phyloP scores from a whole-genome alignment of 1,140 invertebrate genomes.

The Eciton burchellii region DNA sequence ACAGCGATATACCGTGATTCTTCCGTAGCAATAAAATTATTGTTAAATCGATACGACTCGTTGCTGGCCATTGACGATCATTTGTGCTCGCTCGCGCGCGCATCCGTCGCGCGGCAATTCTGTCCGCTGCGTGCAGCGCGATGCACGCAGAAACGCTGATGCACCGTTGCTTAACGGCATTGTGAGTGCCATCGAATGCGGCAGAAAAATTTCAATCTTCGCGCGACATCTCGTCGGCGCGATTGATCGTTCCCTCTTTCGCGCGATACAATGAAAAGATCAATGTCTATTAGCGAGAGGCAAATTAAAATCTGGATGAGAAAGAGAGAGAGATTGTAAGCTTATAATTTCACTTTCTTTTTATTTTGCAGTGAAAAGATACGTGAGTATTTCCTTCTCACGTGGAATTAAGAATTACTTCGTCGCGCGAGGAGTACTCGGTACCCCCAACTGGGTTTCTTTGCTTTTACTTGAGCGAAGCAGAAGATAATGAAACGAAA shows the following conservation, averaged over 20 bases:
- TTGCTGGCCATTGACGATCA: background rate
- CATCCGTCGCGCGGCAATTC: background rate
- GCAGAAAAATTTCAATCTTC: conserved; percentile 61
- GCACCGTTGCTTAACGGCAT: conserved; percentile 75
- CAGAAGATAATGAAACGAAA: conserved; percentile 47
- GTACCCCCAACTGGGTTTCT: conserved; percentile 36
- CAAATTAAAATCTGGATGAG: background rate
- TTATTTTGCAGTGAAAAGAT: conserved; percentile 1
- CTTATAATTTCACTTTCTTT: background rate
- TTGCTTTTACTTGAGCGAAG: conserved; percentile 24
- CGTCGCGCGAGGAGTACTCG: background rate
- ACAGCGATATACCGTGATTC: too few species aligned
- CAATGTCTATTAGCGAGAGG: too few species aligned
- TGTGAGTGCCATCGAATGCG: conserved; percentile 62
- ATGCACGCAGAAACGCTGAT: conserved; percentile 41
- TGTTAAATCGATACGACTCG: conserved; percentile 44
- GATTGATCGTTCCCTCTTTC: conserved; percentile 10
- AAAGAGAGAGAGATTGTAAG: background rate
- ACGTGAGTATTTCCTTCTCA: background rate
- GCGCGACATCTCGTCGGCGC: background rate
- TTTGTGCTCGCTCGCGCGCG: background rate
- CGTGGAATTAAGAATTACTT: background rate
- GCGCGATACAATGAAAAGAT: background rate
- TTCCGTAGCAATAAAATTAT: conserved; percentile 25
- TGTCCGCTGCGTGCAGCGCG: background rate